phyloP scores from a whole-genome alignment of 1,140 invertebrate species.

The Epicauta chinensis region DNA sequence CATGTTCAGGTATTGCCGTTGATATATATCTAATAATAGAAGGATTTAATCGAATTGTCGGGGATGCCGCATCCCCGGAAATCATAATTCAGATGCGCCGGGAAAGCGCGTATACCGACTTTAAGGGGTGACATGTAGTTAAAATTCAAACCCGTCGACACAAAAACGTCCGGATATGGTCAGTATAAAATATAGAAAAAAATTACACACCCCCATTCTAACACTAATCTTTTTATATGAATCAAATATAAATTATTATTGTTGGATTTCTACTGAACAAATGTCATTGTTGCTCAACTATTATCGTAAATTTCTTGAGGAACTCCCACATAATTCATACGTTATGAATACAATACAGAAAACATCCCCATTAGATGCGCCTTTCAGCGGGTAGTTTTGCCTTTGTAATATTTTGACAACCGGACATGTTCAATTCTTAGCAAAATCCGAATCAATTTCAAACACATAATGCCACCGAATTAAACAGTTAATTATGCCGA shows the following conservation, averaged over 20 bases:
- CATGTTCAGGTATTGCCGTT: no score
- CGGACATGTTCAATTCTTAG: no score
- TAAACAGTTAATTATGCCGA: no score
- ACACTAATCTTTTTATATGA: not conserved
- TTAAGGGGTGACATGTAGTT: not conserved
- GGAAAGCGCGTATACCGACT: not conserved
- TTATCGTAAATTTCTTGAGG: not conserved
- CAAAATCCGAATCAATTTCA: no score
- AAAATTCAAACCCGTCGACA: not conserved
- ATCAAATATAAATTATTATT: not conserved
- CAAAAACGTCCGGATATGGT: not conserved
- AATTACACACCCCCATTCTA: no score
- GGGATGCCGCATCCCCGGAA: conserved; percentile 2
- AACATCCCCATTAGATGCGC: no score
- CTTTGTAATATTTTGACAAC: no score
- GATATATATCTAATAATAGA: no score
- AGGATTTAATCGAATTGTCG: not conserved
- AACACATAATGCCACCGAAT: no score
- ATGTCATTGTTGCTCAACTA: not conserved
- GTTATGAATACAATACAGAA: no score
- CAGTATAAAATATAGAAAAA: not conserved
- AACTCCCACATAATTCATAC: not conserved
- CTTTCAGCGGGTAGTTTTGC: no score
- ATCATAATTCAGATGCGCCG: not conserved
- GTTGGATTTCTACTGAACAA: not conserved